phyloP scores from a whole-genome alignment of 2,797 vertebrate genomes.

The Sebastes itinus region DNA sequence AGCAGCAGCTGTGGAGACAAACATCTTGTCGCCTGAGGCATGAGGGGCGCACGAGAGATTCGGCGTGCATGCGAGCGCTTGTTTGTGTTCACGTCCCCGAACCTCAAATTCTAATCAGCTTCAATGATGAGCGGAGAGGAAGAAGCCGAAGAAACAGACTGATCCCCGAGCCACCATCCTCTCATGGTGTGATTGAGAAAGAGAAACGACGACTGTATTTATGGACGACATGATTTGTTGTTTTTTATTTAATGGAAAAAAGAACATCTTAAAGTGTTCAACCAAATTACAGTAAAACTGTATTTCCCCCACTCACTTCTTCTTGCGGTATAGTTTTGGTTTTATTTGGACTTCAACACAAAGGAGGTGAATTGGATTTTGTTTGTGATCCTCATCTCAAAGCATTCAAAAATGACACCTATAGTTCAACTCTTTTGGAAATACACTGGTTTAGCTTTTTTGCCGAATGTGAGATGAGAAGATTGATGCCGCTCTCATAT shows the following conservation, averaged over 20 bases:
- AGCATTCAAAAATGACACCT: neutral
- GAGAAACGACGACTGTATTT: conserved; percentile 9
- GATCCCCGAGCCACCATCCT: conserved; percentile 28
- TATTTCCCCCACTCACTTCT: neutral
- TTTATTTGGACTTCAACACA: neutral
- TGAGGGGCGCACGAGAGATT: neutral
- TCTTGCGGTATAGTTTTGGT: neutral
- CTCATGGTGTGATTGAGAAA: conserved; percentile 29
- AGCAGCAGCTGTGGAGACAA: conserved; percentile 56
- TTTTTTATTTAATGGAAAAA: neutral
- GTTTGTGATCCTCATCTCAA: neutral
- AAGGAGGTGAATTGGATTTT: neutral
- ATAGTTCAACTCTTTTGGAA: neutral
- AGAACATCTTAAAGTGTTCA: neutral
- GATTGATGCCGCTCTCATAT: neutral
- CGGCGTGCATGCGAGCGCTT: neutral
- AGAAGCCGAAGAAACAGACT: conserved; percentile 15
- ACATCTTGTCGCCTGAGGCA: conserved; percentile 53
- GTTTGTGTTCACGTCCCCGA: conserved; percentile 18
- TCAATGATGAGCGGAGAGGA: conserved; percentile 36
- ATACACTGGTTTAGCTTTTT: neutral
- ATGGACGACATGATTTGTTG: neutral
- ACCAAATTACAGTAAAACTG: neutral
- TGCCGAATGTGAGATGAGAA: neutral
- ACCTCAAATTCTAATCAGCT: conserved; percentile 56